Evolutionary conservation across 2,797 vertebrate genomes (phyloP).

Genomic region (Sebastes steindachneri): DNA sequence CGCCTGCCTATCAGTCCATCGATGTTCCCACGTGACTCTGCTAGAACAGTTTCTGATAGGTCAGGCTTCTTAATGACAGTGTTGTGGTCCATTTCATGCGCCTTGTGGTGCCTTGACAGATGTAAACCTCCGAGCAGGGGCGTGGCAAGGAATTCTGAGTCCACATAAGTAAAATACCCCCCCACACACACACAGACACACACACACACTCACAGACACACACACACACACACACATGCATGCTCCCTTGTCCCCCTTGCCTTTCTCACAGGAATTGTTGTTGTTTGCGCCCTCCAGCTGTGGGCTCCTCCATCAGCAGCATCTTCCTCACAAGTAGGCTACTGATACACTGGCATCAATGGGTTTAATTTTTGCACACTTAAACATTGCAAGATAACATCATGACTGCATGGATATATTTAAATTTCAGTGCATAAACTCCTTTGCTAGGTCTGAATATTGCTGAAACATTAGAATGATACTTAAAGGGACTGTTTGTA

Average conservation of each 20-base stretch:
- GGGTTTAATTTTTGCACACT: neutral
- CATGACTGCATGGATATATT: too few relatives aligned
- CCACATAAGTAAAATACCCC: neutral
- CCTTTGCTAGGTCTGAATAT: too few relatives aligned
- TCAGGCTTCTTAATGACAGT: neutral
- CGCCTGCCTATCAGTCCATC: slow-evolving; percentile 79
- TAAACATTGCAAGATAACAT: neutral
- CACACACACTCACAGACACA: too few relatives aligned
- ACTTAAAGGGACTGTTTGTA: too few relatives aligned
- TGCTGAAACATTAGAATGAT: too few relatives aligned
- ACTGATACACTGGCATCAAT: neutral
- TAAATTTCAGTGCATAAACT: too few relatives aligned
- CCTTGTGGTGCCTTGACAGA: slow-evolving; percentile 24
- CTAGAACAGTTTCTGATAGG: slow-evolving; percentile 71
- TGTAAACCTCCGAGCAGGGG: slow-evolving; percentile 32
- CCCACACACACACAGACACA: too few relatives aligned
- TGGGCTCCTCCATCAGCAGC: neutral
- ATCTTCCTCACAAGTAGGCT: too few relatives aligned
- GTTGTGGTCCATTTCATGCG: slow-evolving; percentile 6
- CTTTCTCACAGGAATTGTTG: neutral
- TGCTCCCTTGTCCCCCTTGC: neutral
- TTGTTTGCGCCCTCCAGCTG: neutral
- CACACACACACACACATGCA: neutral
- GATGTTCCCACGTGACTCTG: slow-evolving; percentile 70
- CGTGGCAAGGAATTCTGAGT: neutral